phyloP scores from a whole-genome alignment of 23 tunicate genomes.

The Aplidium turbinatum region DNA sequence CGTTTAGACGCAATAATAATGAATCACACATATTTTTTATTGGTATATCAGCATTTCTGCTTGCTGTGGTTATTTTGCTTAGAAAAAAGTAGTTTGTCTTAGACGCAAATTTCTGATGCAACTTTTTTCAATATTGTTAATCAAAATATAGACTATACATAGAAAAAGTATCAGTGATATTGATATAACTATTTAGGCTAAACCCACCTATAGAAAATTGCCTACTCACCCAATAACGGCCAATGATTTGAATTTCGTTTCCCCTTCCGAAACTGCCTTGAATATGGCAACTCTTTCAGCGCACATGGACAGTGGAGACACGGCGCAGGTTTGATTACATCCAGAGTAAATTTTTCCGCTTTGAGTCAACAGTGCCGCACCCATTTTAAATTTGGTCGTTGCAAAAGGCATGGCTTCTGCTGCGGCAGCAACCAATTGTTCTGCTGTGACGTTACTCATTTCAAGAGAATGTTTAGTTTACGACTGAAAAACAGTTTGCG shows the following conservation, averaged over 20 bases:
- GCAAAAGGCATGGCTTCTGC: neutral
- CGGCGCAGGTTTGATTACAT: neutral
- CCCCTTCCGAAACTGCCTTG: constrained; percentile 1
- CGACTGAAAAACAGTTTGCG: too few species aligned
- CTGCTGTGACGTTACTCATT: neutral
- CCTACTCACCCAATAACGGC: neutral
- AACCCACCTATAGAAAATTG: neutral
- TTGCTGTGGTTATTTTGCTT: neutral
- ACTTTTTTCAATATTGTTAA: too few species aligned
- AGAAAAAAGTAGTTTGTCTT: neutral
- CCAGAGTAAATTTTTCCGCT: neutral
- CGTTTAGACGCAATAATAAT: too few species aligned
- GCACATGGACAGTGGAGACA: neutral
- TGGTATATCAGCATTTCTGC: too few species aligned
- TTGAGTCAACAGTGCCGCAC: neutral
- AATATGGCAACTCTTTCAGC: constrained; percentile 3
- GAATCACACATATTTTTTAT: too few species aligned
- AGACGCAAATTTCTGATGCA: too few species aligned
- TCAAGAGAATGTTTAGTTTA: too few species aligned
- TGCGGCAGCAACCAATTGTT: neutral
- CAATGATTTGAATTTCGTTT: neutral
- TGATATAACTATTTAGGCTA: too few species aligned
- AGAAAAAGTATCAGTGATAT: too few species aligned
- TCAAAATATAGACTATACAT: too few species aligned
- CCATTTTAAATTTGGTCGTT: neutral